Conservation (phyloP, 2,113 vertebrate species). For the Hippocampus comes region DNA sequence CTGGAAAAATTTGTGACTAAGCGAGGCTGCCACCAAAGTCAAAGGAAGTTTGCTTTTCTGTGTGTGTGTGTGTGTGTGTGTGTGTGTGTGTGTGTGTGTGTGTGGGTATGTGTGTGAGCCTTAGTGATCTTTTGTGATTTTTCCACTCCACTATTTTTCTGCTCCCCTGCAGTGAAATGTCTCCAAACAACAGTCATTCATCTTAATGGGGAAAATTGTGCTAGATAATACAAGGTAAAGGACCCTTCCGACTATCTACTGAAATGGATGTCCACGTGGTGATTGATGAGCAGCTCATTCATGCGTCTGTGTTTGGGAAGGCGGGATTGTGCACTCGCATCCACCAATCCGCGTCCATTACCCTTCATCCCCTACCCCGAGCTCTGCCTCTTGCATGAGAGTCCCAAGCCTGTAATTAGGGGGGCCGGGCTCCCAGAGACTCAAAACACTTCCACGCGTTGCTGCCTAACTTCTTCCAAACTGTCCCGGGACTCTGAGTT, state of each 20-base stretch:
- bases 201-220: slow-evolving; percentile 5
- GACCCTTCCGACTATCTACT: background rate
- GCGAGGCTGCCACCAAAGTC: slow-evolving; percentile 18
- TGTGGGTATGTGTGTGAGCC: slow-evolving; percentile 7
- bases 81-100: no score
- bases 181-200: slow-evolving; percentile 5
- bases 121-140: slow-evolving; percentile 44
- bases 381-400: slow-evolving; percentile 71
- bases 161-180: slow-evolving; percentile 9
- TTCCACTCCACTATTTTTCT: slow-evolving; percentile 38
- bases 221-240: slow-evolving; percentile 16
- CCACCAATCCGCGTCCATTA: slow-evolving; percentile 56
- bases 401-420: slow-evolving; percentile 73
- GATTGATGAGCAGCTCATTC: slow-evolving; percentile 66
- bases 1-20: slow-evolving; percentile 33
- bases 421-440: slow-evolving; percentile 70
- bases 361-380: slow-evolving; percentile 65
- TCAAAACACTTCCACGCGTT: slow-evolving; percentile 74
- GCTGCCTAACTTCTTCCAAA: slow-evolving; percentile 69
- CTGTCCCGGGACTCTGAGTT: slow-evolving; percentile 70
- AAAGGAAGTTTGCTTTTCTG: slow-evolving; percentile 16
- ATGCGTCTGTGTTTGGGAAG: slow-evolving; percentile 52
- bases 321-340: slow-evolving; percentile 53
- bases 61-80: slow-evolving; percentile 19
- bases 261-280: slow-evolving; percentile 53